These are phyloP conservation scores for Malaclemys terrapin DNA, from an alignment of 2,113 vertebrate genomes.

Conservation along the genomic window DNA sequence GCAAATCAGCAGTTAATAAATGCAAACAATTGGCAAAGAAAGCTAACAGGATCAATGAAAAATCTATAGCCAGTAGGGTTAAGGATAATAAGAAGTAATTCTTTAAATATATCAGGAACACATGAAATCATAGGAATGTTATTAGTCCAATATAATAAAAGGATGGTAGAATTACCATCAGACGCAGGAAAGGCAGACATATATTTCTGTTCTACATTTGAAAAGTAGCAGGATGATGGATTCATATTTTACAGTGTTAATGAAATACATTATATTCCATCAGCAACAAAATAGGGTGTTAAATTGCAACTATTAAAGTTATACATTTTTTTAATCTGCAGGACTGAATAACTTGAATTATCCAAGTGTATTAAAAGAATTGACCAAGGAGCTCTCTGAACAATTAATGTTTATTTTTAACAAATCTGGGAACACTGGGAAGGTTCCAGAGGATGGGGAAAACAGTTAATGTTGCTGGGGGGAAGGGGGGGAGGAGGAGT, in stretches of 20 bases:
- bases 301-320: background rate
- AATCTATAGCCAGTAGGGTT: background rate
- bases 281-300: too few species aligned
- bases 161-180: background rate
- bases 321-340: background rate
- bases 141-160: background rate
- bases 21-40: background rate
- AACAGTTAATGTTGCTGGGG: background rate
- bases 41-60: rapidly evolving
- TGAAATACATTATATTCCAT: too few species aligned
- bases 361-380: background rate
- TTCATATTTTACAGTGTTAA: too few species aligned
- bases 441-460: background rate
- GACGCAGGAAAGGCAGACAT: background rate
- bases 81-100: background rate
- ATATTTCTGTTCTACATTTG: background rate
- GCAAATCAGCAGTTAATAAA: background rate
- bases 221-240: background rate
- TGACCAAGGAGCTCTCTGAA: background rate
- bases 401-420: rapidly evolving
- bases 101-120: background rate
- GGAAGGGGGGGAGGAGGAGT: background rate
- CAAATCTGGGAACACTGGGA: background rate
- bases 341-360: background rate
- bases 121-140: background rate